Conservation (phyloP, 2,797 vertebrate genomes). For the Mormyrops attenuatus region DNA sequence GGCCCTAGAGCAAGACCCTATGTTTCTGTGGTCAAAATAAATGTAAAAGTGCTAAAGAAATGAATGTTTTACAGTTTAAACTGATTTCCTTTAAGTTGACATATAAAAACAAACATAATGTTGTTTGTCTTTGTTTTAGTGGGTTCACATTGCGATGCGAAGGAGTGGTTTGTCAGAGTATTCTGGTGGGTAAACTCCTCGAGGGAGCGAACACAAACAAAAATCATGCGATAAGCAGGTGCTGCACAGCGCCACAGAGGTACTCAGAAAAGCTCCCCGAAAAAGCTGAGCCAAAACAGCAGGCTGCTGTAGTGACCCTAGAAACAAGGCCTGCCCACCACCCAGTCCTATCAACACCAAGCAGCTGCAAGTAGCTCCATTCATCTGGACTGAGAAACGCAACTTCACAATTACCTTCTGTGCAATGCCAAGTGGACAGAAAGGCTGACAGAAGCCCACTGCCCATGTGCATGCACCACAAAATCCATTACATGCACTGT, state of each 20-base stretch:
- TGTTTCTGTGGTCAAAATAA: not conserved
- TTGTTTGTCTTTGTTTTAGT: constrained; percentile 10
- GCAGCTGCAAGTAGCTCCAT: constrained; percentile 22
- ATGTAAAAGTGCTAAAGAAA: not conserved
- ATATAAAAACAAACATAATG: not conserved
- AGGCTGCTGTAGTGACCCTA: constrained; percentile 40
- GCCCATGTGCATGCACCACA: not conserved
- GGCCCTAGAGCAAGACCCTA: not conserved
- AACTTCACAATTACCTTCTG: not conserved
- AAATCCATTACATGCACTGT: not conserved
- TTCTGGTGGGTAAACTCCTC: constrained; percentile 37
- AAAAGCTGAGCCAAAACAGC: not conserved
- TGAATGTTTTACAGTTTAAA: not conserved
- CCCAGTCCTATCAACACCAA: constrained; percentile 38
- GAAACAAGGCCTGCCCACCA: constrained; percentile 37
- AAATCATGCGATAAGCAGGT: constrained; percentile 35
- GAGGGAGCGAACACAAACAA: constrained; percentile 20
- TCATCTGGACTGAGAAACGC: not conserved
- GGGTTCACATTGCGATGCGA: constrained; percentile 42
- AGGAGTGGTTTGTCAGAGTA: constrained; percentile 37
- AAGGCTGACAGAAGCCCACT: not conserved
- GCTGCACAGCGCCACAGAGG: constrained; percentile 20
- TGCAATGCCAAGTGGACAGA: not conserved
- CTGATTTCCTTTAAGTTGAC: constrained; percentile 33
- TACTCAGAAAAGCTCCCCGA: constrained; percentile 13